phyloP scores from a whole-genome alignment of 2,797 vertebrate genomes.

The Halcyon badia region DNA sequence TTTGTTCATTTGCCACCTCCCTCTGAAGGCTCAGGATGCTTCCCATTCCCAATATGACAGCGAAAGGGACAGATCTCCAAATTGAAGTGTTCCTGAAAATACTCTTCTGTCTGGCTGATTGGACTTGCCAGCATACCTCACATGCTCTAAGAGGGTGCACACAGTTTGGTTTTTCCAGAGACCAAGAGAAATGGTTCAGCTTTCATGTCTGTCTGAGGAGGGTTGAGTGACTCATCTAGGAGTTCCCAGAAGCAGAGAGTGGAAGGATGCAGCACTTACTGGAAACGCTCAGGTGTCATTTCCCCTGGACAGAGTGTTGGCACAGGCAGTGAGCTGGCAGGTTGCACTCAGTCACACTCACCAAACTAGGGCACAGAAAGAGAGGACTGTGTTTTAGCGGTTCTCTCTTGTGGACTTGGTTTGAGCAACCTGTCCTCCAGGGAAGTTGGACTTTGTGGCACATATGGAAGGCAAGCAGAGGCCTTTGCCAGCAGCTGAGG shows the following conservation, averaged over 20 bases:
- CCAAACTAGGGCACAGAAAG: not conserved
- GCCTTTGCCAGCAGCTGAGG: not conserved
- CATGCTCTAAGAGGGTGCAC: not conserved
- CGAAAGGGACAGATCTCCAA: not conserved
- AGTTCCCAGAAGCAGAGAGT: constrained; percentile 24
- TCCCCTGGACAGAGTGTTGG: not conserved
- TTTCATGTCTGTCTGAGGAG: not conserved
- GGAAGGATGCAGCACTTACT: constrained; percentile 1
- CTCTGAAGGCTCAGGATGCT: not conserved
- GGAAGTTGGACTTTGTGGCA: not conserved
- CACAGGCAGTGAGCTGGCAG: not conserved
- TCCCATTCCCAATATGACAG: not conserved
- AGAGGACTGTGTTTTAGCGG: not conserved
- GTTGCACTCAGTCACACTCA: not conserved
- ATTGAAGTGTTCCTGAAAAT: not conserved
- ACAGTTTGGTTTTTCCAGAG: not conserved
- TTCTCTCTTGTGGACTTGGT: not conserved
- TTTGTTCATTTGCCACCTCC: not conserved
- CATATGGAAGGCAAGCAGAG: not conserved
- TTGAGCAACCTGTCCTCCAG: not conserved
- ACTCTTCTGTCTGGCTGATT: not conserved
- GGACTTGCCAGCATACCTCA: not conserved
- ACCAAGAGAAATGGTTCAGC: not conserved
- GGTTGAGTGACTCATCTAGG: constrained; percentile 19
- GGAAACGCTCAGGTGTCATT: constrained; percentile 48